Evolutionary conservation across 2,888 invertebrate genomes (phyloP), one percentile per base, ranked within the genome.

Genomic region (Megalurothrips usitatus): DNA sequence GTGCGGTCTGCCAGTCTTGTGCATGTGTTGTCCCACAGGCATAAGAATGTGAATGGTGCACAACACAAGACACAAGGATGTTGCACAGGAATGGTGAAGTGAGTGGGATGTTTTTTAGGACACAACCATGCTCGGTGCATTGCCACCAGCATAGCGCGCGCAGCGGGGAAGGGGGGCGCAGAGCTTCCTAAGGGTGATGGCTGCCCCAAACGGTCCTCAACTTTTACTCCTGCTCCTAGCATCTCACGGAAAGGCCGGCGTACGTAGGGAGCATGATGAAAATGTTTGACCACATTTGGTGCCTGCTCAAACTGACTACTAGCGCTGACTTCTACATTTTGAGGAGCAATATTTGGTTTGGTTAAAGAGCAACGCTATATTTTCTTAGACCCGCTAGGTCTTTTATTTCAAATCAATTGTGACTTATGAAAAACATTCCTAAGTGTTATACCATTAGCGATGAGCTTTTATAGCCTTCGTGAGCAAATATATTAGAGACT

Each of bases 241-340:
- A 75, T 75, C 68, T 75, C 68, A 75, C 68, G 68, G 68, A 75
- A 75, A 26, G 68, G 68, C 68, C 68, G 68, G 68, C 68, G 68
- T 75, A 75, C 68, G 68, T 75, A 75, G 68, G 68, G 68, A 75
- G 68, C 68, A 75, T 75, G 68, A 75, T 26, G 68, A n/a, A 75
- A 75, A 8, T 75, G 68, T 75, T 75, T 75, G 68, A 75, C 68
- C 68, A 75, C 68, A 75, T 75, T 75, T 26, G 68, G 68, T 75
- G 68, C 68, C 68, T 75, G 68, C 26, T 75, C 23, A 23, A 75
- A 75, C 68, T 75, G 68, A 75, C 26, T 75, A 75, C 68, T 75
- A 75, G 68, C 23, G 68, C 68, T 75, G 68, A 75, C 68, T 75
- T 75, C 23, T 75, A 75, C 68, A 75, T 75, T 75, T 26, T 26